Percentiles rank a stretch among this genome's conserved stretches.
Conservation (phyloP, 2,113 vertebrate genomes). For the Datnioides undecimradiatus region DNA sequence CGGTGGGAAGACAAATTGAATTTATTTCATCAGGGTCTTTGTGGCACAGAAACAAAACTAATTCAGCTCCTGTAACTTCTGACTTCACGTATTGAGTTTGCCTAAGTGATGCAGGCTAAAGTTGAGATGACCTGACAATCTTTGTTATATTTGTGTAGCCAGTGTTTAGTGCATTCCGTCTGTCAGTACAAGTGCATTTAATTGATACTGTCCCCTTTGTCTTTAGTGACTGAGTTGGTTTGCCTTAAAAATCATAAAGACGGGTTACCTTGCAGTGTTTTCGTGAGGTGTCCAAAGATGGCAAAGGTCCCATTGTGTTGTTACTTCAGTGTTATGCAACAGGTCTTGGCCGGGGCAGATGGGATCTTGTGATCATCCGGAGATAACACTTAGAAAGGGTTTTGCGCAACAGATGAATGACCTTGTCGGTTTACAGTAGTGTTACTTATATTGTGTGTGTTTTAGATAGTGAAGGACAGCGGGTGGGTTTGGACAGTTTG, state of each 20-base stretch:
- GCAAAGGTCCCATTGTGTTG: constrained; percentile 38
- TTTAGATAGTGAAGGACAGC: constrained; percentile 74
- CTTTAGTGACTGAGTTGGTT: background rate
- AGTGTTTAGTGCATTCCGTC: background rate
- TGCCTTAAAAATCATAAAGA: constrained; percentile 19
- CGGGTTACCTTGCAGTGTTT: background rate
- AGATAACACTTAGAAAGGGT: constrained; percentile 67
- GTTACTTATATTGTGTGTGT: constrained; percentile 76
- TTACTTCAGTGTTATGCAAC: constrained; percentile 63
- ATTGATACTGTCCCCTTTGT: no score
- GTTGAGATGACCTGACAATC: background rate
- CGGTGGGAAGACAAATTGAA: background rate
- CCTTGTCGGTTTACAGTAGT: constrained; percentile 78
- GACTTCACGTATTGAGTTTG: background rate
- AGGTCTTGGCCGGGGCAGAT: constrained; percentile 59
- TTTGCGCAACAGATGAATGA: constrained; percentile 74
- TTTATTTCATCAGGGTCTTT: background rate
- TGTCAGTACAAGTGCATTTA: no score
- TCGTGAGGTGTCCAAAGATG: constrained; percentile 10
- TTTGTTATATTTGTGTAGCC: no score
- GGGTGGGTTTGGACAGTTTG: constrained; percentile 46
- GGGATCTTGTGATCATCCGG: constrained; percentile 74
- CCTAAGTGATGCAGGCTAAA: background rate
- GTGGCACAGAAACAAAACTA: background rate
- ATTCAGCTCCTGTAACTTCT: background rate